Base-by-base conservation (phyloP, 2,113 vertebrate genomes). In the Lophotis ruficrista region DNA sequence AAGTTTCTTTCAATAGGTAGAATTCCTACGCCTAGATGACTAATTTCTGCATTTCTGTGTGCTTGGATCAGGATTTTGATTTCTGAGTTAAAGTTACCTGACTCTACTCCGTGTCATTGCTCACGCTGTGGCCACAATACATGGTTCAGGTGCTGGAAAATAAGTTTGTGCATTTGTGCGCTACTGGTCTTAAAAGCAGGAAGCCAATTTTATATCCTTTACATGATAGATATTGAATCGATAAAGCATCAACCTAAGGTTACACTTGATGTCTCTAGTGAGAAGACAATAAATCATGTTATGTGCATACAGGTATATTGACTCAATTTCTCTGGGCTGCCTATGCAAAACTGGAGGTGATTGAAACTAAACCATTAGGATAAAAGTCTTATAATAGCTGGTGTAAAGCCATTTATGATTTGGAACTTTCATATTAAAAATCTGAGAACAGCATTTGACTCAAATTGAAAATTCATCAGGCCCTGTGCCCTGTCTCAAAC, bases 261-360 rank as follows among this genome's bases (percentile, higher is more conserved):
- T 97, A 92, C 89, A 89, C 83, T 90, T 87, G 69, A 65, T 92
- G 90, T 93, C 73, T 92, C 48, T 75, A 75, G 83, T 89, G 96
- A 94, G 88, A 95, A 95, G 94, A 95, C 90, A 94, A 94, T 96
- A 96, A 95, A 94, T 96, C 94, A 96, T 84, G 80, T 71, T 96
- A 89, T 84, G 41, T 87, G 61, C 57, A 84, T 93, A 79, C 94
- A 94, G 86, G 94, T 95, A 87, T 96, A 93, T 95, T 96, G 94
- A 92, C 95, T 95, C 43, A 45, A 57, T 92, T 96, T 96, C 90
- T 91, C 53, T 82, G 86, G 88, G 61, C 79, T 92, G 83, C 72
- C 48, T 96, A 75, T 87, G 92, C 92, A 94, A 96, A 96, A 87
- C 72, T 61, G 53, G 56, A 92, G 77, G 77, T 92, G 92, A 94